phyloP scores from a whole-genome alignment of 2,888 invertebrate genomes.

The Ernsta delagoae region DNA sequence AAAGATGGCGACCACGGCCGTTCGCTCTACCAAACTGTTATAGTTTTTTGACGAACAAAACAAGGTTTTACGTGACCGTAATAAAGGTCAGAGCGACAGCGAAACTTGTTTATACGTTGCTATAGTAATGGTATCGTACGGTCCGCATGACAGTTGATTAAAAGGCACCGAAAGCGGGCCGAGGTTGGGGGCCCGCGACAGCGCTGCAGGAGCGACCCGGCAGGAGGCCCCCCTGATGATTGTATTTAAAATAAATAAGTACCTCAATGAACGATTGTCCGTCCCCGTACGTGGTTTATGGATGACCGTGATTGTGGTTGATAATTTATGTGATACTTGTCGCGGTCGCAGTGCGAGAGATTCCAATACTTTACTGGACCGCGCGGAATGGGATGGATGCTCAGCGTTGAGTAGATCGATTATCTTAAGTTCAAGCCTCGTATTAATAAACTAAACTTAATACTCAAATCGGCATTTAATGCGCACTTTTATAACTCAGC shows the following conservation, averaged over 20 bases:
- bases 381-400: neutral
- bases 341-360: constrained; percentile 39
- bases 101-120: constrained; percentile 40
- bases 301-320: constrained; percentile 57
- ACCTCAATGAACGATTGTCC: constrained; percentile 84
- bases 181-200: constrained; percentile 82
- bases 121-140: constrained; percentile 67
- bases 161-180: constrained; percentile 80
- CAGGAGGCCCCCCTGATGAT: no score
- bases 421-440: neutral
- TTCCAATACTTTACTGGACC: constrained; percentile 14
- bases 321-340: constrained; percentile 60
- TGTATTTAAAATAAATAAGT: constrained; percentile 85
- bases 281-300: constrained; percentile 70
- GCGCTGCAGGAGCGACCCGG: constrained; percentile 75
- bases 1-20: constrained; percentile 65
- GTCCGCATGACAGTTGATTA: constrained; percentile 83
- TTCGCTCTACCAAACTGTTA: constrained; percentile 45
- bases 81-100: constrained; percentile 41
- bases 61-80: constrained; percentile 38
- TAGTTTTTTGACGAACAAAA: constrained; percentile 24
- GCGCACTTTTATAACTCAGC: no score
- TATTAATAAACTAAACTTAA: neutral
- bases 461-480: neutral
- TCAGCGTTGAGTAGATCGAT: neutral